These are phyloP conservation scores for Eudasyphora cyanicolor DNA, from an alignment of 2,888 invertebrate genomes.

Conservation along the genomic window DNA sequence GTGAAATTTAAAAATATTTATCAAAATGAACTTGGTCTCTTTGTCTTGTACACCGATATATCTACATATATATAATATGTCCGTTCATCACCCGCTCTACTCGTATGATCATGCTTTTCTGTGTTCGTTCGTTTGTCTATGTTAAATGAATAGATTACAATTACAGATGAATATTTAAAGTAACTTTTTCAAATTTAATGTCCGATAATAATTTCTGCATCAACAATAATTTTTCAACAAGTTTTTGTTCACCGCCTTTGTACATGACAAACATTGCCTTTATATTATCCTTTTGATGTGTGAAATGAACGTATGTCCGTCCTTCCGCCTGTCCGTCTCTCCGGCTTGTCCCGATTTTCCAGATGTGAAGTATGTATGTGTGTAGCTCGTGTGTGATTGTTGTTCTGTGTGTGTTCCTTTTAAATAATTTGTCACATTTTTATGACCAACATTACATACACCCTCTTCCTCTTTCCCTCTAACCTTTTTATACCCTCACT, in stretches of 20 bases:
- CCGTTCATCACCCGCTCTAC: no score
- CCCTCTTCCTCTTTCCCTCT: background rate
- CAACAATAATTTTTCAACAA: background rate
- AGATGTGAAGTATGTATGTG: no score
- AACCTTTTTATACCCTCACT: no score
- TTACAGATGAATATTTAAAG: background rate
- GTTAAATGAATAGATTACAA: no score
- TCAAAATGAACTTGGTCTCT: no score
- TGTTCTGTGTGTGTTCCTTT: slow-evolving; percentile 27
- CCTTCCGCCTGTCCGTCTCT: background rate
- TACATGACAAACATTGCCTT: slow-evolving; percentile 16
- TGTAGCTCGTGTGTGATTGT: no score
- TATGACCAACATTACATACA: slow-evolving; percentile 44
- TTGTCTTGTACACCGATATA: no score
- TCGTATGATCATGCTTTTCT: no score
- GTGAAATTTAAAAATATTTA: no score
- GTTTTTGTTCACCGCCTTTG: background rate
- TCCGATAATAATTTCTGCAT: background rate
- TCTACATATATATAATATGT: no score
- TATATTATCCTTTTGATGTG: slow-evolving; percentile 17
- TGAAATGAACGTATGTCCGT: background rate
- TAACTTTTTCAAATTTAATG: slow-evolving; percentile 21
- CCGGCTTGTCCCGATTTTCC: background rate
- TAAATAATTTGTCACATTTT: slow-evolving; percentile 63
- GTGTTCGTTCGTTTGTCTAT: no score